A percentile compares a stretch with the other conserved stretches of the same genome.
phyloP scores from a whole-genome alignment of 2,888 invertebrate species.

The Diadromus collaris region DNA sequence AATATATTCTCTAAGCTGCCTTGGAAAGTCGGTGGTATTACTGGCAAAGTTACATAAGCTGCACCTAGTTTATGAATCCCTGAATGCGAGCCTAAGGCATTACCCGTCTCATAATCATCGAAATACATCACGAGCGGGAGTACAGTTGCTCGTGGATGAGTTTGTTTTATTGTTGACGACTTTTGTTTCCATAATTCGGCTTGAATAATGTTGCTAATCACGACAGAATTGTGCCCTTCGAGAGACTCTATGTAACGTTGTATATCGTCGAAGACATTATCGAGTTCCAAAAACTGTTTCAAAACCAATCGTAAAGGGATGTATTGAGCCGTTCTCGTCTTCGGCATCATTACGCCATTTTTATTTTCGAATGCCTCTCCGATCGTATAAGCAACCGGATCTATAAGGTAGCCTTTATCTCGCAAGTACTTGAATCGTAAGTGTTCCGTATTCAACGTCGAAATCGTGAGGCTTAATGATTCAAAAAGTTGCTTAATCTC shows the following conservation, averaged over 20 bases:
- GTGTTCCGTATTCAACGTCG: slow-evolving; percentile 4
- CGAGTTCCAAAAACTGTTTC: slow-evolving; percentile 21
- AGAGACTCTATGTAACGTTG: slow-evolving; percentile 12
- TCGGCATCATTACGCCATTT: not conserved
- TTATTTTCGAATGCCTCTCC: slow-evolving; percentile 14
- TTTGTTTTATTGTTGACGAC: not conserved
- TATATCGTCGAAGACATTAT: slow-evolving; percentile 8
- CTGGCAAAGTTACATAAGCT: slow-evolving; percentile 34
- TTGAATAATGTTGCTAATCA: slow-evolving; percentile 21
- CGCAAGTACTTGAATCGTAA: slow-evolving; percentile 16
- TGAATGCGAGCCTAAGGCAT: slow-evolving; percentile 29
- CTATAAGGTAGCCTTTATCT: slow-evolving; percentile 1
- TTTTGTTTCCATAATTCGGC: slow-evolving; percentile 33
- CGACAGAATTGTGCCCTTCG: slow-evolving; percentile 1
- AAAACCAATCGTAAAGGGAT: slow-evolving; percentile 28
- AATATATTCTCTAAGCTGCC: slow-evolving; percentile 39
- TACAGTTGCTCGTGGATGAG: slow-evolving; percentile 10
- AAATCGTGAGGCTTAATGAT: not conserved
- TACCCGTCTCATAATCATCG: slow-evolving; percentile 46
- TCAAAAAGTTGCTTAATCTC: slow-evolving; percentile 3
- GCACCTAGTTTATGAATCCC: slow-evolving; percentile 40
- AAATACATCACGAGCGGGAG: slow-evolving; percentile 28
- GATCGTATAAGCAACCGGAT: slow-evolving; percentile 15
- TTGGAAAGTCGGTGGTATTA: slow-evolving; percentile 16
- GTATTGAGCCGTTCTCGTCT: slow-evolving; percentile 19